Base-by-base conservation (phyloP, 2,113 vertebrate genomes). In the Amia ocellicauda region DNA sequence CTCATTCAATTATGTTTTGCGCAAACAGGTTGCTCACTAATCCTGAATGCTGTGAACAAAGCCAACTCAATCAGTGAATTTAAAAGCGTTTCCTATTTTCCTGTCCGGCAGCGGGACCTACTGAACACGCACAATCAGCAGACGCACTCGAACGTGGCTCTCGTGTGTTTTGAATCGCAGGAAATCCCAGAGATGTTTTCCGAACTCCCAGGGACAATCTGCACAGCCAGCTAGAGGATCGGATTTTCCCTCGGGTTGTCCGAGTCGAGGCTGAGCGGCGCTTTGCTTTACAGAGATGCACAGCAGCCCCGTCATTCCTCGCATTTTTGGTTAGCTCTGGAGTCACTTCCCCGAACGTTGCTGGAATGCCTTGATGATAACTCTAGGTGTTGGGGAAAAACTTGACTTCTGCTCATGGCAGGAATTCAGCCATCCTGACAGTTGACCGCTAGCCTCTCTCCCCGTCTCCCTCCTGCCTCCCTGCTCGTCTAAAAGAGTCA, bases 121-220 rank as follows among this genome's bases (percentile, higher is more conserved):
- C 7, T 36, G 24, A 16, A 42, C 29, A 40, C 26, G 4, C 16
- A 14, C 36, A 5, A 7, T 45, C 17, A 24, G 28, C 43, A 13
- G 27, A 4, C 3, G 2, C 45, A 27, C 8, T 16, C 8, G 13
- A 31, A 27, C 43, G 3, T 20, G 49, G 24, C 45, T 23, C 49
- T 28, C 17, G 16, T 16, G 49, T 23, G 47, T 45, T 66, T 57
- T 66, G 29, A 60, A 43, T 54, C n/a, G 47, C 64, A 66, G 64
- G 64, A 66, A 66, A 66, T 66, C 64, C 64, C 57, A 50, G 23
- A 53, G 64, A 66, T 60, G 64, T 45, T 60, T 66, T 60, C 64
- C 50, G 49, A 22, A 52, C 36, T 60, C 28, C 22, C 43, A 20
- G 63, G 29, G 28, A 66, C 55, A 53, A 64, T 49, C 41, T 64